Conservation (phyloP, 2,797 vertebrate species). For the Tamandua tetradactyla region DNA sequence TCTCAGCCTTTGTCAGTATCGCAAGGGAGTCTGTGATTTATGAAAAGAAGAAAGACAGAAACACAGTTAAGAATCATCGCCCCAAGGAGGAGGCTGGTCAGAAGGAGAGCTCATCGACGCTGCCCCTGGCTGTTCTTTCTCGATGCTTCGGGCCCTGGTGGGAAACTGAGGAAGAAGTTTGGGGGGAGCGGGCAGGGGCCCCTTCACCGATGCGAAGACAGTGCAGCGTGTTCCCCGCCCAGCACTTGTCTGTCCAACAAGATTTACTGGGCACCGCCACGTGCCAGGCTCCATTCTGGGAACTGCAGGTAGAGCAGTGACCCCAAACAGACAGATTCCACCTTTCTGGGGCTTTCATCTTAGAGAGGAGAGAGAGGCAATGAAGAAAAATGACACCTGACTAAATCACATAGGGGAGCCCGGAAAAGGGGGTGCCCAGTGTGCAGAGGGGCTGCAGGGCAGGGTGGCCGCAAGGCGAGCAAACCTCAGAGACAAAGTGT, state of each 20-base stretch:
- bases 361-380: not conserved
- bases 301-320: not conserved
- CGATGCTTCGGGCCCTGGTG: not conserved
- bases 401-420: not conserved
- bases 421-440: not conserved
- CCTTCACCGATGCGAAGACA: not conserved
- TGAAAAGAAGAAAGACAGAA: constrained; percentile 30
- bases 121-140: not conserved
- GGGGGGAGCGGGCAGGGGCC: not conserved
- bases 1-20: not conserved
- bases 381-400: not conserved
- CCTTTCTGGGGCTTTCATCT: not conserved
- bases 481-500: not conserved
- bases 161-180: not conserved
- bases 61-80: not conserved
- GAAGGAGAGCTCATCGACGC: not conserved
- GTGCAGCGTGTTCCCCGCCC: not conserved
- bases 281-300: not conserved
- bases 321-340: not conserved
- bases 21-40: not conserved
- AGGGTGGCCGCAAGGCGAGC: not conserved
- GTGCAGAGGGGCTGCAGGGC: not conserved
- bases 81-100: not conserved
- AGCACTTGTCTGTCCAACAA: not conserved
- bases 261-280: not conserved